These are phyloP conservation scores for Monochamus saltuarius DNA, from an alignment of 1,140 invertebrate species.

Conservation along the genomic window DNA sequence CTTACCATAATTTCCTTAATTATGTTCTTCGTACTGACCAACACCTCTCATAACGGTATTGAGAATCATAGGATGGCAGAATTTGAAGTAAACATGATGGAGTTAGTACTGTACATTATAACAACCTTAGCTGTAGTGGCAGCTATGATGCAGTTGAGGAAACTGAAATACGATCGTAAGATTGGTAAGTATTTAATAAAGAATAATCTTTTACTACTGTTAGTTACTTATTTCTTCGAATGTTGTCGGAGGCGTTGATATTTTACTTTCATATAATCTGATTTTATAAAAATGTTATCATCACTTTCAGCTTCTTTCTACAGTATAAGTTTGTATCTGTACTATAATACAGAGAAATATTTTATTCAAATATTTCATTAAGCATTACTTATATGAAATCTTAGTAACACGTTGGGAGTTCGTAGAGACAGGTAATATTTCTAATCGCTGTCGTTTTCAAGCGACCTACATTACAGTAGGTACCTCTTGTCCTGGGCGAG, in stretches of 20 bases:
- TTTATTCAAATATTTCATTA: too few species aligned
- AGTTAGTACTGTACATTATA: conserved; percentile 69
- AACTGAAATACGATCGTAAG: conserved; percentile 61
- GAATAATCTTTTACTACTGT: background rate
- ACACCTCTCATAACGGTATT: conserved; percentile 49
- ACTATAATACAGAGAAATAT: too few species aligned
- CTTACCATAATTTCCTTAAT: conserved; percentile 86
- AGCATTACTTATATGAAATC: too few species aligned
- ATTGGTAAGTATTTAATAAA: conserved; percentile 50
- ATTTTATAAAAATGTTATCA: too few species aligned
- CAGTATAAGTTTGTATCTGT: too few species aligned
- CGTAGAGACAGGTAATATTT: too few species aligned
- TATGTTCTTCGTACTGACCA: conserved; percentile 85
- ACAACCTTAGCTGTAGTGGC: conserved; percentile 57
- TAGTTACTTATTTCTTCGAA: too few species aligned
- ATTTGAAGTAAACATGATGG: conserved; percentile 74
- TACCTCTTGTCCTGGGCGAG: too few species aligned
- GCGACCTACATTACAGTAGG: too few species aligned
- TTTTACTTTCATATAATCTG: conserved; percentile 7
- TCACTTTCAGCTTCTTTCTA: conserved; percentile 20
- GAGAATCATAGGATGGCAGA: conserved; percentile 57
- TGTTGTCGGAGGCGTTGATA: too few species aligned
- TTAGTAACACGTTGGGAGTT: too few species aligned
- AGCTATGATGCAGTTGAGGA: conserved; percentile 65
- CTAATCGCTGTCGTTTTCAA: too few species aligned